A percentile compares a stretch with the other conserved stretches of the same genome.
These are phyloP conservation scores for Microplitis mediator DNA, from an alignment of 1,140 invertebrate species.

Conservation along the genomic window DNA sequence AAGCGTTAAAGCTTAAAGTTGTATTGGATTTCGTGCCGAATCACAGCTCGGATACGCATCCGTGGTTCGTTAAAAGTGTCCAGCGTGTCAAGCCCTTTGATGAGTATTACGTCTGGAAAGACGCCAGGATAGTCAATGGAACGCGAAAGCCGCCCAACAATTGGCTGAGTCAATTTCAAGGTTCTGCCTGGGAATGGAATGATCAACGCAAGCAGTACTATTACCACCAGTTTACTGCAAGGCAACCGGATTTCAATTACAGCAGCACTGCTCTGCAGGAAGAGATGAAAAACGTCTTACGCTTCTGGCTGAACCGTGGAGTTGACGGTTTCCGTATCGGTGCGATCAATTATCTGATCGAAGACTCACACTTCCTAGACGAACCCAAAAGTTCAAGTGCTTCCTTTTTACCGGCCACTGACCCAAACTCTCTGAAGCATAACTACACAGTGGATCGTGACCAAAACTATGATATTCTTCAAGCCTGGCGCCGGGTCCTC, in stretches of 20 bases:
- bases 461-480: conserved; percentile 67
- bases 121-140: conserved; percentile 57
- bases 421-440: conserved; percentile 67
- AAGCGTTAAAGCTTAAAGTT: conserved; percentile 63
- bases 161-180: conserved; percentile 56
- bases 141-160: conserved; percentile 43
- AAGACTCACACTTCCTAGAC: conserved; percentile 65
- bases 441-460: conserved; percentile 68
- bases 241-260: conserved; percentile 74
- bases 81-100: conserved; percentile 65
- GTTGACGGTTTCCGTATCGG: conserved; percentile 74
- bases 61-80: conserved; percentile 74
- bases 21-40: conserved; percentile 81
- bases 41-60: conserved; percentile 73
- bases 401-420: conserved; percentile 54
- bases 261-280: conserved; percentile 63
- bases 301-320: conserved; percentile 70
- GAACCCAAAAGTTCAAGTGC: conserved; percentile 61
- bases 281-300: conserved; percentile 65
- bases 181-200: conserved; percentile 64
- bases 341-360: conserved; percentile 64
- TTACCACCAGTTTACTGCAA: conserved; percentile 65
- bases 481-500: conserved; percentile 66
- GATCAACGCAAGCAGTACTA: conserved; percentile 63
- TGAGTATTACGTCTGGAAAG: conserved; percentile 76